phyloP scores from a whole-genome alignment of 2,113 vertebrate species.

The Cygnus buccinator region DNA sequence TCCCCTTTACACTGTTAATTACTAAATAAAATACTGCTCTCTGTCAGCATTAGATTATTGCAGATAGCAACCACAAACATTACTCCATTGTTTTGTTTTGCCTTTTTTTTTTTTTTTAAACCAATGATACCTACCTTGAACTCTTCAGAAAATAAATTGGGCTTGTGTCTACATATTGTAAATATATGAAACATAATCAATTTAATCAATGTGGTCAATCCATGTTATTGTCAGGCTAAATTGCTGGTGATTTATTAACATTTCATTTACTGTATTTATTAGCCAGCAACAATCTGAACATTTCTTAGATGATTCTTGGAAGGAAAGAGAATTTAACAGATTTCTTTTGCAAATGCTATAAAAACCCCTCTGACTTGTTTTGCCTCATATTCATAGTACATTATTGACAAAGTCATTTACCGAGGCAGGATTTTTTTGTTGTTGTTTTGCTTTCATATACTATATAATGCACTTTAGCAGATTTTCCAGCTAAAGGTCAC shows the following conservation, averaged over 20 bases:
- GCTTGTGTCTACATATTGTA: conserved; percentile 76
- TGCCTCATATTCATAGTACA: background rate
- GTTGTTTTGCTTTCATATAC: background rate
- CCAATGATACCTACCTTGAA: conserved; percentile 72
- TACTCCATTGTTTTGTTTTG: conserved; percentile 71
- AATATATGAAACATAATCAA: conserved; percentile 83
- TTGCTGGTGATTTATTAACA: conserved; percentile 75
- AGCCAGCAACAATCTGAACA: background rate
- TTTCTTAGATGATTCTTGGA: conserved; percentile 13
- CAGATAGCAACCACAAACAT: conserved; percentile 82
- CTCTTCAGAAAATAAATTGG: conserved; percentile 81
- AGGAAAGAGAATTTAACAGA: background rate
- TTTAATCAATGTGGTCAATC: conserved; percentile 78
- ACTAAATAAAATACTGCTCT: conserved; percentile 92
- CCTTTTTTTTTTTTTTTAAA: background rate
- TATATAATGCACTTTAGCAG: conserved; percentile 25
- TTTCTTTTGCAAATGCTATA: background rate
- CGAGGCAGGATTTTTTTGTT: background rate
- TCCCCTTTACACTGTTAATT: conserved; percentile 92
- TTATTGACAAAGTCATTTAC: background rate
- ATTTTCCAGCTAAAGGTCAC: conserved; percentile 36
- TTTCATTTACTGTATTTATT: conserved; percentile 69
- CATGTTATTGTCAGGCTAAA: conserved; percentile 75
- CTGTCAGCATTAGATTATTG: conserved; percentile 85
- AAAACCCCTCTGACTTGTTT: background rate